Conservation (phyloP, 2,888 invertebrate genomes). For the Tachystola acroxantha region DNA sequence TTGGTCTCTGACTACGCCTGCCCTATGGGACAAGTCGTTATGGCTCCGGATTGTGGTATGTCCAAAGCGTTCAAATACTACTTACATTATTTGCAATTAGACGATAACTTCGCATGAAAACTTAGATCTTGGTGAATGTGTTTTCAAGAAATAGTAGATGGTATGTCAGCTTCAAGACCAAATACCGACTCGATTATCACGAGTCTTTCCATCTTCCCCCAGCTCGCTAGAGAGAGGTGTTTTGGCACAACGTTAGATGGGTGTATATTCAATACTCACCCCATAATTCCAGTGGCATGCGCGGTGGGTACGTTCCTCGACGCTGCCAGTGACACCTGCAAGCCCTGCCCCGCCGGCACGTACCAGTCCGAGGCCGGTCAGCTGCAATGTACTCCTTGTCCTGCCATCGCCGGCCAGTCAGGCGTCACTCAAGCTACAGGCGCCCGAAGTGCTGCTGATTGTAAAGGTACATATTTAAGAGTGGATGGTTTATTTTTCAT, state of each 20-base stretch:
- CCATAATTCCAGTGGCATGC: constrained; percentile 87
- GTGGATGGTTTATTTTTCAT: no score
- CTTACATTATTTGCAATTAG: no score
- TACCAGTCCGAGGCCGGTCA: constrained; percentile 97
- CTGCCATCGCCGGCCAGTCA: constrained; percentile 91
- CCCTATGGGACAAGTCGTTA: constrained; percentile 94
- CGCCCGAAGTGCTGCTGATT: constrained; percentile 92
- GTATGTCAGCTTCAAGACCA: no score
- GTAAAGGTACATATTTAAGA: constrained; percentile 89
- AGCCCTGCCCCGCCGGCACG: constrained; percentile 91
- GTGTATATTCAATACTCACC: no score
- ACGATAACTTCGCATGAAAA: no score
- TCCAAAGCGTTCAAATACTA: no score
- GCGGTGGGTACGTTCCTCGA: constrained; percentile 94
- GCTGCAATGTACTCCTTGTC: constrained; percentile 92
- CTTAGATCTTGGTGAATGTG: no score
- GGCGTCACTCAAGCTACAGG: constrained; percentile 93
- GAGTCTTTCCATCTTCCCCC: no score
- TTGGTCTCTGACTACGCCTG: constrained; percentile 96
- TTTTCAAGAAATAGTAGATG: no score
- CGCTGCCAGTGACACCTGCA: constrained; percentile 85
- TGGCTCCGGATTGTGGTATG: constrained; percentile 94
- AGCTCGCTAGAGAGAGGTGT: no score
- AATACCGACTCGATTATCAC: no score
- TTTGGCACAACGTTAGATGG: no score